Evolutionary conservation across 2,888 invertebrate species (phyloP), one percentile per base, ranked within the genome.

Genomic region (Acanthococcus lagerstroemiae): DNA sequence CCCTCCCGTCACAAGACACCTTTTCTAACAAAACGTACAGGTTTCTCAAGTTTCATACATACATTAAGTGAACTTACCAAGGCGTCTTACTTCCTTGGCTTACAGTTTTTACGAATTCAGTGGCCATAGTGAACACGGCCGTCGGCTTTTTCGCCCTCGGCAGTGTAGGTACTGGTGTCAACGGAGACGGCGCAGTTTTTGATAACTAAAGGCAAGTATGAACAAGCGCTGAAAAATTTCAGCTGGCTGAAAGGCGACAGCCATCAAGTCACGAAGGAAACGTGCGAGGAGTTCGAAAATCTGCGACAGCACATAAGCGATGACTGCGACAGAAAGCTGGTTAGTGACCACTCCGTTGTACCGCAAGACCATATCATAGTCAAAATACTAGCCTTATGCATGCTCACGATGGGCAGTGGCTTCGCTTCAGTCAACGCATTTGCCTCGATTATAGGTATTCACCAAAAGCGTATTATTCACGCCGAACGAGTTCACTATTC

Each of bases 161-260:
- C n/a, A n/a, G n/a, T n/a, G n/a, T n/a, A n/a, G n/a, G n/a, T n/a
- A n/a, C n/a, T n/a, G n/a, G n/a, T 68, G 26, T 67, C 70, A 65
- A 68, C 57, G 26, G 71, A 72, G 66, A 68, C 71, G 6, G 71
- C 71, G 1, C 67, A 69, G 30, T 69, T 56, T 56, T 67, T 72
- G 9, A 55, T 72, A 15, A 44, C 54, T 19, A 30, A 22, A 3
- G 66, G 67, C 3, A 58, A 67, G 24, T 48, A 56, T 17, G 68
- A 66, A 30, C 63, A 67, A 52, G 70, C 65, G n/a, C 21, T 24
- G n/a, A 55, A 21, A 17, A 65, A 55, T 24, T 46, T 65, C 17
- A 24, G 21, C n/a, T 46, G 55, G 55, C 21, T 65, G 1, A 30
- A 46, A 45, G 65, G 55, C n/a, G 17, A 37, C 12, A 19, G 58